These are phyloP conservation scores for Caenorhabditis drosophilae DNA, from an alignment of 2,888 invertebrate genomes.

Conservation along the genomic window DNA sequence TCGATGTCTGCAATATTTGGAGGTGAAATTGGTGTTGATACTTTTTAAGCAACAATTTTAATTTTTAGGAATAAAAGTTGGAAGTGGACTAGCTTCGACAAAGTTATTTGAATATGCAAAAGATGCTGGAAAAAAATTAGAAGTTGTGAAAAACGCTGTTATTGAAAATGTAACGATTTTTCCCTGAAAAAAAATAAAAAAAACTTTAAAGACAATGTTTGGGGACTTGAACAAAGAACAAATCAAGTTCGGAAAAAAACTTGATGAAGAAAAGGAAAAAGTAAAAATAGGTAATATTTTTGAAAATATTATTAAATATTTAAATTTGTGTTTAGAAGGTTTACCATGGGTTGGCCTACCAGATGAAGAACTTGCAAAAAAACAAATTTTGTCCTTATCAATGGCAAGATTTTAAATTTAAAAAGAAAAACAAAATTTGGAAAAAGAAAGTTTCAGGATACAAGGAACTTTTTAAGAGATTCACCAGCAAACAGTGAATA, in stretches of 20 bases:
- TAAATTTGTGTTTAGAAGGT: constrained; percentile 71
- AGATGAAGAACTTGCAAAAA: constrained; percentile 90
- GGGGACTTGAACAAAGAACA: constrained; percentile 97
- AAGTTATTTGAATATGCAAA: constrained; percentile 54
- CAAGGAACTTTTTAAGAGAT: constrained; percentile 93
- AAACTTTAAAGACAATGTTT: constrained; percentile 81
- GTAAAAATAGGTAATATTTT: constrained; percentile 15
- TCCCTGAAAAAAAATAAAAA: background rate
- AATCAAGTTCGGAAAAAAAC: constrained; percentile 89
- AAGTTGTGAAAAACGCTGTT: constrained; percentile 47
- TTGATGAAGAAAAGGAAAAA: constrained; percentile 72
- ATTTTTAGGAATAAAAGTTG: constrained; percentile 18
- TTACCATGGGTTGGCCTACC: constrained; percentile 94
- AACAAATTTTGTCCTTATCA: constrained; percentile 91
- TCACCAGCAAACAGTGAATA: constrained; percentile 78
- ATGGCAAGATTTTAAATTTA: constrained; percentile 74
- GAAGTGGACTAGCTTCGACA: constrained; percentile 25
- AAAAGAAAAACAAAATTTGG: constrained; percentile 6
- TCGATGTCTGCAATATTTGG: constrained; percentile 27
- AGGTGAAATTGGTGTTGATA: background rate
- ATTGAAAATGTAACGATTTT: constrained; percentile 36
- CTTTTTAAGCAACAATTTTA: constrained; percentile 1
- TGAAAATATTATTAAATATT: background rate
- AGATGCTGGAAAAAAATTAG: constrained; percentile 45
- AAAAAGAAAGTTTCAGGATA: constrained; percentile 77